Evolutionary conservation across 2,888 invertebrate species (phyloP).

Genomic region (Dolomedes plantarius): DNA sequence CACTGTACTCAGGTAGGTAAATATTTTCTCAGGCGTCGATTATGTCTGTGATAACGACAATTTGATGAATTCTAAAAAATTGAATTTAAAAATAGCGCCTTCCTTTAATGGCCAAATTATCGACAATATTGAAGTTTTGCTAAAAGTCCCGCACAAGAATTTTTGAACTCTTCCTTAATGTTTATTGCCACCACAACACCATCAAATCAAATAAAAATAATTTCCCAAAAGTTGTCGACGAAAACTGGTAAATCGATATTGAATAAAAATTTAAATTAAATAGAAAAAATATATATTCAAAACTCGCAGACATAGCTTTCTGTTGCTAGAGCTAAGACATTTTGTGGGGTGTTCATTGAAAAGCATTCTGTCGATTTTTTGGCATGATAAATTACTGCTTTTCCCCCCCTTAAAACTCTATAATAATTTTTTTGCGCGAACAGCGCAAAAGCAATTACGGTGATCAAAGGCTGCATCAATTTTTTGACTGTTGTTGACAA

Average conservation of each 20-base stretch:
- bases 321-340: not conserved
- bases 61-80: slow-evolving; percentile 7
- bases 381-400: slow-evolving; percentile 24
- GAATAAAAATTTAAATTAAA: slow-evolving; percentile 58
- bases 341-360: not conserved
- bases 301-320: slow-evolving; percentile 8
- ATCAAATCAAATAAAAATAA: slow-evolving; percentile 55
- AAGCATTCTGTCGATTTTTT: slow-evolving; percentile 16
- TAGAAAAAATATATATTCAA: slow-evolving; percentile 12
- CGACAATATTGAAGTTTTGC: slow-evolving; percentile 8
- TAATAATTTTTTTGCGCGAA: slow-evolving; percentile 18
- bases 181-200: slow-evolving; percentile 11
- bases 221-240: slow-evolving; percentile 15
- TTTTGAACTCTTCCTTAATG: slow-evolving; percentile 13
- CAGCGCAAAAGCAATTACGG: slow-evolving; percentile 16
- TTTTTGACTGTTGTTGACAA: slow-evolving; percentile 26
- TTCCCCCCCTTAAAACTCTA: slow-evolving; percentile 18
- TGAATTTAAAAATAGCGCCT: not conserved
- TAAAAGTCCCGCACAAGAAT: not conserved
- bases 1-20: not conserved
- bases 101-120: slow-evolving; percentile 5
- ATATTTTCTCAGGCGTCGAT: not conserved
- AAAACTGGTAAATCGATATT: slow-evolving; percentile 58
- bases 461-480: slow-evolving; percentile 20
- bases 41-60: not conserved